A percentile compares a stretch with the other conserved stretches of the same genome.
phyloP scores from a whole-genome alignment of 1,140 invertebrate species.

The Coptotermes formosanus region DNA sequence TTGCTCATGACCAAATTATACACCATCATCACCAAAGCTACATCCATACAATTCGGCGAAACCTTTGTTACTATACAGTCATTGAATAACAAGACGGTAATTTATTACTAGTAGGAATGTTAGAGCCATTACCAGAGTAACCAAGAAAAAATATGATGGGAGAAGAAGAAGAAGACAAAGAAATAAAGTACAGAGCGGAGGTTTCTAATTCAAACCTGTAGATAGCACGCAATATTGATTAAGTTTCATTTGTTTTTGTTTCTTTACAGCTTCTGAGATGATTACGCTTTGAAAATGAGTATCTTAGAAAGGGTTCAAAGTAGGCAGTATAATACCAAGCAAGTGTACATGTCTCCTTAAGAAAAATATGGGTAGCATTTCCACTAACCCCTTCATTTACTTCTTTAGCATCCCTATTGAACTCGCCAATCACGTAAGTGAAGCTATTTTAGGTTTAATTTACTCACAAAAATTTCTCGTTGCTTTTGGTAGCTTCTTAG shows the following conservation, averaged over 20 bases:
- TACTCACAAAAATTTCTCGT: not conserved
- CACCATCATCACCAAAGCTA: not conserved
- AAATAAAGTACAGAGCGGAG: conserved; percentile 1
- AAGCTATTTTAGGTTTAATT: not conserved
- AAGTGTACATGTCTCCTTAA: not conserved
- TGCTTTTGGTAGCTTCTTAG: not conserved
- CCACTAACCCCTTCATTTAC: not conserved
- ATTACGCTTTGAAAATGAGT: not conserved
- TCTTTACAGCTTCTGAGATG: not conserved
- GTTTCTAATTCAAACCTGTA: not conserved
- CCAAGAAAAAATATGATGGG: not conserved
- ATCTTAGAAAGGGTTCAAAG: not conserved
- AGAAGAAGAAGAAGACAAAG: not conserved
- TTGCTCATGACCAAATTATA: conserved; percentile 17
- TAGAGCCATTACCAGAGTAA: conserved; percentile 12
- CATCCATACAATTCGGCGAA: conserved; percentile 15
- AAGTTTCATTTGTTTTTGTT: not conserved
- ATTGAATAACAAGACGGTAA: conserved; percentile 19
- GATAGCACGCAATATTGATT: not conserved
- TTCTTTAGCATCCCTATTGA: not conserved
- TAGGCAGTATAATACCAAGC: not conserved
- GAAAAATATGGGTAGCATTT: not conserved
- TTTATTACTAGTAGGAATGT: conserved; percentile 7
- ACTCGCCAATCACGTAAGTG: not conserved
- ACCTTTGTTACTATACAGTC: conserved; percentile 12